phyloP scores from a whole-genome alignment of 2,888 invertebrate genomes.

The Ormyrus rosae region DNA sequence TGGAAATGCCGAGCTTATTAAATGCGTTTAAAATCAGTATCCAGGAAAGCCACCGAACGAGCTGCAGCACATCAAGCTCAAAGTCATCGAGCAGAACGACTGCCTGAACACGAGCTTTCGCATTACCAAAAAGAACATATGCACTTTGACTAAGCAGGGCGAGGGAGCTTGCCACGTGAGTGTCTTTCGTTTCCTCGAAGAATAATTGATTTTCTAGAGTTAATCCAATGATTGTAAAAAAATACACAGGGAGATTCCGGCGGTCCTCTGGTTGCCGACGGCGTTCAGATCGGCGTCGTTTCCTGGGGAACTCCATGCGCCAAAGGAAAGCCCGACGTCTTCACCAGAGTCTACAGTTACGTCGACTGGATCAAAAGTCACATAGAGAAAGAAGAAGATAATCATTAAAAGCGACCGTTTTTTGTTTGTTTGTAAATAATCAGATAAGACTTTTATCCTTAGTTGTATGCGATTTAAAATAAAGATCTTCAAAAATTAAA shows the following conservation, averaged over 20 bases:
- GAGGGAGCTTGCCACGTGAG: slow-evolving; percentile 82
- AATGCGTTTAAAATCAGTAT: slow-evolving; percentile 72
- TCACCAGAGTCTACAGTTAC: slow-evolving; percentile 74
- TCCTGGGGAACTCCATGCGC: slow-evolving; percentile 77
- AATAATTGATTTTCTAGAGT: too few relatives aligned
- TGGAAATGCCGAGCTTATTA: not conserved
- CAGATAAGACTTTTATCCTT: not conserved
- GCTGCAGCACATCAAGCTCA: slow-evolving; percentile 79
- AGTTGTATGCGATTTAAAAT: not conserved
- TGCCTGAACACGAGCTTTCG: slow-evolving; percentile 75
- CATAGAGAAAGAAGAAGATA: slow-evolving; percentile 55
- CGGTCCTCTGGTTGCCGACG: slow-evolving; percentile 71
- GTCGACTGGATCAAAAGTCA: slow-evolving; percentile 72
- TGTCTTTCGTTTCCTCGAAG: slow-evolving; percentile 42
- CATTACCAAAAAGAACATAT: slow-evolving; percentile 78
- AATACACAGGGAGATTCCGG: slow-evolving; percentile 72
- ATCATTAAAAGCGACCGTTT: not conserved
- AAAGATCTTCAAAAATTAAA: not conserved
- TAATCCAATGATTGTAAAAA: not conserved
- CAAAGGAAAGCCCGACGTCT: slow-evolving; percentile 74
- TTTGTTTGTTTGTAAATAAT: not conserved
- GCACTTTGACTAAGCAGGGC: slow-evolving; percentile 79
- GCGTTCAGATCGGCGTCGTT: slow-evolving; percentile 74
- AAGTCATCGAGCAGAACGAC: slow-evolving; percentile 76
- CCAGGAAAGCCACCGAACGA: slow-evolving; percentile 78